Percentiles rank a stretch among this genome's conserved stretches.
These are phyloP conservation scores for Rynchops niger DNA, from an alignment of 2,113 vertebrate genomes.

Conservation along the genomic window DNA sequence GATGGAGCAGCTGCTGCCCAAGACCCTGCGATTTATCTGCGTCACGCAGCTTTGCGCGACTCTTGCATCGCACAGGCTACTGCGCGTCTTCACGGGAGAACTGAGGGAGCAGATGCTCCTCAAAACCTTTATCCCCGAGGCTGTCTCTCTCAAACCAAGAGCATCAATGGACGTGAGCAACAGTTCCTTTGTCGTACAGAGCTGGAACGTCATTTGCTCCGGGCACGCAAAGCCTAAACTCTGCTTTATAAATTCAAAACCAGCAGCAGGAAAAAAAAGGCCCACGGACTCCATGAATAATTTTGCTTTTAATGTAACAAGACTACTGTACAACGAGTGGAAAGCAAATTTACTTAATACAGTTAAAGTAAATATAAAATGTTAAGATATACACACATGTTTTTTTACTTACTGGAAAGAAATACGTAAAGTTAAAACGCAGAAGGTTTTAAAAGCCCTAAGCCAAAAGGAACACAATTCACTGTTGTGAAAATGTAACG, in stretches of 20 bases:
- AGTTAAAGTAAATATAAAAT: conserved; percentile 70
- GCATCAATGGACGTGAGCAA: neutral
- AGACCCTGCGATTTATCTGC: fast-evolving
- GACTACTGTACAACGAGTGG: conserved; percentile 55
- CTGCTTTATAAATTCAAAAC: neutral
- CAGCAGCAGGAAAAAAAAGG: neutral
- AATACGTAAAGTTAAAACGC: conserved; percentile 46
- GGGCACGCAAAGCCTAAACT: neutral
- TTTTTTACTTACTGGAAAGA: conserved; percentile 41
- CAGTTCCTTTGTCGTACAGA: no score
- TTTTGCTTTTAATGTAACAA: conserved; percentile 68
- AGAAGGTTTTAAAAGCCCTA: conserved; percentile 16
- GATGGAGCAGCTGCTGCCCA: neutral
- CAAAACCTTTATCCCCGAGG: neutral
- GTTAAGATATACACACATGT: conserved; percentile 38
- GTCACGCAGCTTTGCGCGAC: neutral
- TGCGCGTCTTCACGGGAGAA: fast-evolving
- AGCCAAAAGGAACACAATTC: conserved; percentile 38
- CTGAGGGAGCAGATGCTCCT: neutral
- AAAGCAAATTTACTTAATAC: conserved; percentile 47
- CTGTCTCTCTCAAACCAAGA: neutral
- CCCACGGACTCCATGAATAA: neutral
- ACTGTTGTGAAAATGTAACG: conserved; percentile 12
- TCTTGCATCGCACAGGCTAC: neutral
- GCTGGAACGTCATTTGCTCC: neutral